Evolutionary conservation across 2,797 vertebrate genomes (phyloP), one percentile per base, ranked within the genome.

Genomic region (Parauchenoglanis ngamensis): DNA sequence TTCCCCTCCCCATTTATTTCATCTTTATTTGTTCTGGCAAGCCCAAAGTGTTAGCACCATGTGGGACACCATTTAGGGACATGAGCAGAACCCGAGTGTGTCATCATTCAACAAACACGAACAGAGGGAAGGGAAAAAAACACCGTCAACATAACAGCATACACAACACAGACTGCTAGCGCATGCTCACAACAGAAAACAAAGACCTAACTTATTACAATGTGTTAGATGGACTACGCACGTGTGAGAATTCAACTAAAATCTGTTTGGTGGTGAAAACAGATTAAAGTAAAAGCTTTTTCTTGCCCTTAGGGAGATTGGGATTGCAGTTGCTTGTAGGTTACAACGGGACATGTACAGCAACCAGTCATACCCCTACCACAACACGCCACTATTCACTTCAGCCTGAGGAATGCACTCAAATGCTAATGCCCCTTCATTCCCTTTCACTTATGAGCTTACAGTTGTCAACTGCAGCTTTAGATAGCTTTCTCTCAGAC

Each of bases 351-450:
- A 23, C 40, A 5, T 52, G 59, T 72, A 76, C 25, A 67, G 28
- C 79, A 68, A 54, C 72, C 84, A 44, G 56, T 25, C n/a, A 13
- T 61, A 76, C 31, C 52, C 54, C 21, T 56, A 49, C 52, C 65
- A 89, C 86, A 91, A 88, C 90, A 91, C 92, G 89, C 86, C 83
- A 31, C 40, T 88, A 87, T 80, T 88, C 89, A 92, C 89, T 92
- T 92, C 91, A 91, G 88, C 86, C 91, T 81, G 75, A 92, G 90
- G 91, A 93, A 94, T 93, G 92, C 88, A 92, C 91, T 94, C 92
- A 93, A 89, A 95, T 93, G 93, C 91, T 94, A 94, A 95, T 93
- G 90, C 44, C 25, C 88, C 78, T 87, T 88, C 82, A 75, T 90
- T 90, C 87, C 35, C 73, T 59, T 49, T 85, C 75, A 87, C n/a